Base-by-base conservation (phyloP, 1,140 invertebrate species). In the Lerema accius region DNA sequence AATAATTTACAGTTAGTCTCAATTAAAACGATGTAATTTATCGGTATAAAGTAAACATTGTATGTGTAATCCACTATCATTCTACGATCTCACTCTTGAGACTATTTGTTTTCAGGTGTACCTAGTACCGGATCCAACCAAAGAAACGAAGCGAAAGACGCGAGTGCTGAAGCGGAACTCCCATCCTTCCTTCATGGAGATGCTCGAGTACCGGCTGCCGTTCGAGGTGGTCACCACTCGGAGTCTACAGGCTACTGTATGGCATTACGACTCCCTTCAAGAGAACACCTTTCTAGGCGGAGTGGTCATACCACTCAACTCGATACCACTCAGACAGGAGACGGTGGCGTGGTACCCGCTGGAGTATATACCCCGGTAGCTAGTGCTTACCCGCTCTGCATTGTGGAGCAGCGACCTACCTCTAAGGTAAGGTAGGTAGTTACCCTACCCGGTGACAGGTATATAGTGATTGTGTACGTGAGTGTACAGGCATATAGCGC, bases 141-240 rank as follows among this genome's bases (percentile, higher is more conserved):
- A 98, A 91, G 94, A 93, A 62, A 99, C 98, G 17, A 99, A 99
- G 91, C 92, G 97, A 9, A 99, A 99, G 90, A 99, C 98, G 0
- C 97, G 98, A 91, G 96, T 98, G 14, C 94, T 98, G 0, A 95
- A 96, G 69, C 95, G 95, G 74, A 98, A 96, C 81, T 97, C 96
- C 80, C 96, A 99, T 92, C 98, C 98, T 4, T 98, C 97, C 16
- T 99, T 98, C 90, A 99, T 99, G 97, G 98, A 99, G 94, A 98
- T 98, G 96, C 91, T 98, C 76, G 96, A 97, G 76, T 99, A 98
- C 79, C 93, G 96, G 67, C 94, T 98, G 91, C 94, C 96, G 0
- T 77, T 98, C 39, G 96, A 98, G 50, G 94, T 96, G 26, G 93
- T 99, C 1, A 93, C 94, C 69, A 91, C 93, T 51, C 93, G 95